Evolutionary conservation across 2,888 invertebrate genomes (phyloP).

Genomic region (Xylota segnis): DNA sequence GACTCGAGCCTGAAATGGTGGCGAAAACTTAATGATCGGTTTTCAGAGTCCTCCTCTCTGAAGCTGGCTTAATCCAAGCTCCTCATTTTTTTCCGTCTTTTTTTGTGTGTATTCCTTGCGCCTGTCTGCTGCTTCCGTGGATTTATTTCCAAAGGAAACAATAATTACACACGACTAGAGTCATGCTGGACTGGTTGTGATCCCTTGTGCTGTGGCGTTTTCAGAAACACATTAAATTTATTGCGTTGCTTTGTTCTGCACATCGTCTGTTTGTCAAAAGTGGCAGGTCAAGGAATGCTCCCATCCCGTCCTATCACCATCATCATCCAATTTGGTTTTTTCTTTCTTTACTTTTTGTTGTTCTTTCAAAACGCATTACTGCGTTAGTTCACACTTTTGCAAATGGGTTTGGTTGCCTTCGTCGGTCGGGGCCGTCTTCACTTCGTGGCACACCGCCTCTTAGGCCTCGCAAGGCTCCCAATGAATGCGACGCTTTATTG

Average conservation of each 20-base stretch:
- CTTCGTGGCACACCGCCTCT: constrained; percentile 24
- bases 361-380: constrained; percentile 27
- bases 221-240: constrained; percentile 51
- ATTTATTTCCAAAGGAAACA: constrained; percentile 81
- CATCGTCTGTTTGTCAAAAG: constrained; percentile 71
- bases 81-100: constrained; percentile 9
- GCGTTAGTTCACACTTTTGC: constrained; percentile 68
- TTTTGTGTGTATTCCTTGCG: constrained; percentile 5
- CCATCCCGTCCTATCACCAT: constrained; percentile 36
- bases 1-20: constrained; percentile 48
- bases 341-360: neutral
- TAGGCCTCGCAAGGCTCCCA: no score
- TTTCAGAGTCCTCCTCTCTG: constrained; percentile 33
- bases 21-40: constrained; percentile 74
- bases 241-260: constrained; percentile 49
- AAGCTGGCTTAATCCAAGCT: constrained; percentile 59
- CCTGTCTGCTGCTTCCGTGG: constrained; percentile 69
- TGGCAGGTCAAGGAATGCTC: constrained; percentile 70
- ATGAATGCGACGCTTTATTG: constrained; percentile 70
- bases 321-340: constrained; percentile 41
- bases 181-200: constrained; percentile 50
- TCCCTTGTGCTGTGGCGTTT: constrained; percentile 26
- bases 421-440: no score
- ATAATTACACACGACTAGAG: constrained; percentile 79
- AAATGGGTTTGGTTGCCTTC: constrained; percentile 10